Evolutionary conservation across 2,113 vertebrate genomes (phyloP).

Genomic region (Lycaon pictus): DNA sequence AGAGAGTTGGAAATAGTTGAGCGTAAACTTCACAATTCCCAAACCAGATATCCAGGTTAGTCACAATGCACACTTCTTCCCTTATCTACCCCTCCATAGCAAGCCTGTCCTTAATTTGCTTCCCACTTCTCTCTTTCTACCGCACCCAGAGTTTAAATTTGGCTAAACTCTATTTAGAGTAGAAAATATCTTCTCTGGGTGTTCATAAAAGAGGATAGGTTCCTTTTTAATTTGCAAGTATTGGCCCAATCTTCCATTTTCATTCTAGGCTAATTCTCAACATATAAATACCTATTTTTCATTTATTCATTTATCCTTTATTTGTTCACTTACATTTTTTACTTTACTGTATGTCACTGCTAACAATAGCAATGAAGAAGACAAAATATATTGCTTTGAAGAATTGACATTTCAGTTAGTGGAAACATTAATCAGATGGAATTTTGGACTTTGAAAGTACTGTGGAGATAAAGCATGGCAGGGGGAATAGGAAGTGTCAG

Average conservation of each 20-base stretch:
- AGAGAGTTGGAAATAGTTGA: not conserved
- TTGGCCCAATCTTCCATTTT: not conserved
- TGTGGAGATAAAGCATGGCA: not conserved
- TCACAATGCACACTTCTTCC: not conserved
- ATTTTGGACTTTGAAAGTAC: not conserved
- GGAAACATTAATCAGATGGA: not conserved
- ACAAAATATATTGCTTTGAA: not conserved
- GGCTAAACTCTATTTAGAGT: not conserved
- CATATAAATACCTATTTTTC: not conserved
- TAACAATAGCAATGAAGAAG: not conserved
- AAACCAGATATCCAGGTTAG: not conserved
- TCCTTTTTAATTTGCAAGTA: slow-evolving; percentile 7
- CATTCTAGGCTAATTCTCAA: not conserved
- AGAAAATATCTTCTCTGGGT: not conserved
- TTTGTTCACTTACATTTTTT: not conserved
- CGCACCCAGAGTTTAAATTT: not conserved
- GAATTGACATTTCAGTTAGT: not conserved
- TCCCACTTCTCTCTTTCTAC: not conserved
- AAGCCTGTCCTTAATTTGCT: not conserved
- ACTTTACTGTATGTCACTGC: not conserved
- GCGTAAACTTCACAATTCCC: not conserved
- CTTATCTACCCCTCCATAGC: not conserved
- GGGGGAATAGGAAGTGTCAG: not conserved
- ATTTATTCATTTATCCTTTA: not conserved
- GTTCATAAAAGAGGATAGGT: not conserved